Evolutionary conservation across 2,113 vertebrate species (phyloP), one percentile per base, ranked within the genome.

Genomic region (Cettia cetti): DNA sequence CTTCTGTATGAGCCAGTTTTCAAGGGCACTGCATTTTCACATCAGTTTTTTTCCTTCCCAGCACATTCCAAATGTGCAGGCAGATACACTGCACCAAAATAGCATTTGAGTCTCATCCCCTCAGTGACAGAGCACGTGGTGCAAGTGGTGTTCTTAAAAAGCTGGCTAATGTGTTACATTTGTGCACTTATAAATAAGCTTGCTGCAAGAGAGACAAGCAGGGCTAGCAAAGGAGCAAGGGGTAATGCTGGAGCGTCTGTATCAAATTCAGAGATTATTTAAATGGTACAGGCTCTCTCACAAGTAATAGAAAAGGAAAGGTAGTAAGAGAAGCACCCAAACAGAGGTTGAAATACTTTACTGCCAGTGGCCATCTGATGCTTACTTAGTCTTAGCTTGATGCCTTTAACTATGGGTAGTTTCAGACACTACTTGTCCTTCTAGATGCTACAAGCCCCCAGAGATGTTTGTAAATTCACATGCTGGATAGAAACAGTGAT

Each of bases 1-100:
- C 77, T 93, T 90, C 84, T 89, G n/a, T 49, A 23, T 40, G 74
- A 83, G 82, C 66, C 90, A 0, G 0, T 89, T 92, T 96, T 95
- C 95, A 93, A 96, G 96, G 95, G 30, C 88, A 68, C 57, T 96
- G 72, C 72, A 68, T 93, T 94, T 90, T 95, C 76, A 70, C n/a
- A 21, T 75, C 69, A 82, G 72, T 37, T 88, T 80, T 89, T 84
- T 54, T 59, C 50, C 49, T 94, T 89, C 68, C 90, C 77, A 69
- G 61, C 81, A 81, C 45, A 75, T 77, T 90, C 61, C 35, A 59
- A 89, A 74, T 39, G 68, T 71, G 64, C 92, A 92, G 72, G 82
- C 82, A 74, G 85, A 77, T 52, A 79, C 31, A 27, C 49, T 69
- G 80, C 90, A 72, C 93, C 80, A 92, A 93, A 96, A 89, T 72